These are phyloP conservation scores for Cliona cf. orientalis DNA, from an alignment of 37 sponge, comb jelly and placozoan genomes.

Conservation along the genomic window DNA sequence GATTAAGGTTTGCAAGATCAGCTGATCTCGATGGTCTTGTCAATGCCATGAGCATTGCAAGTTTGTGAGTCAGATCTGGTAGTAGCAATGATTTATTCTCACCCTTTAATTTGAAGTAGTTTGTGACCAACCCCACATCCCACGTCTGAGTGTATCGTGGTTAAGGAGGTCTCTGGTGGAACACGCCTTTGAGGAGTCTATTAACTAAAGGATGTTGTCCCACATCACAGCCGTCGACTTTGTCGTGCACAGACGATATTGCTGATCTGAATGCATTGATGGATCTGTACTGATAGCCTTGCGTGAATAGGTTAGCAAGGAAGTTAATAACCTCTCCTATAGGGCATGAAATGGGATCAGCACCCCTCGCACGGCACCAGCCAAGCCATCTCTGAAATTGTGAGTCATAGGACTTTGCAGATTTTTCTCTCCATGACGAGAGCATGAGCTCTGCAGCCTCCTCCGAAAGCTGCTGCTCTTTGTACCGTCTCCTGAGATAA, in stretches of 20 bases:
- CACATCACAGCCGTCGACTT: constrained; percentile 33
- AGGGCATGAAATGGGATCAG: constrained; percentile 57
- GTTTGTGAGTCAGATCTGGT: no score
- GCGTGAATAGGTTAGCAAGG: constrained; percentile 35
- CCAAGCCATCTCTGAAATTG: constrained; percentile 30
- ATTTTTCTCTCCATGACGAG: constrained; percentile 44
- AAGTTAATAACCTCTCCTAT: constrained; percentile 48
- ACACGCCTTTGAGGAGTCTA: constrained; percentile 33
- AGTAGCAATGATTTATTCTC: constrained; percentile 28
- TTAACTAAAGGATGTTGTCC: constrained; percentile 49
- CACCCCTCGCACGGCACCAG: constrained; percentile 37
- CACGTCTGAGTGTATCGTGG: constrained; percentile 24
- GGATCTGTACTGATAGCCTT: constrained; percentile 60
- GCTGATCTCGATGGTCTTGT: constrained; percentile 42
- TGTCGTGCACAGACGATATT: constrained; percentile 45
- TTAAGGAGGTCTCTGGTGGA: constrained; percentile 30
- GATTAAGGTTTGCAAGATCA: constrained; percentile 18
- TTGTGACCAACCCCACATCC: constrained; percentile 46
- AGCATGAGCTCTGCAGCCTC: constrained; percentile 41
- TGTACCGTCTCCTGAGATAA: constrained; percentile 55
- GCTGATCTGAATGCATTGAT: constrained; percentile 53
- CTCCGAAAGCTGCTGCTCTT: constrained; percentile 13
- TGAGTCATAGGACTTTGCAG: constrained; percentile 32
- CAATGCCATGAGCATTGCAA: constrained; percentile 31
- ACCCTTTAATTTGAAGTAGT: constrained; percentile 5